Evolutionary conservation across 2,113 vertebrate species (phyloP).

Genomic region (Etheostoma spectabile): DNA sequence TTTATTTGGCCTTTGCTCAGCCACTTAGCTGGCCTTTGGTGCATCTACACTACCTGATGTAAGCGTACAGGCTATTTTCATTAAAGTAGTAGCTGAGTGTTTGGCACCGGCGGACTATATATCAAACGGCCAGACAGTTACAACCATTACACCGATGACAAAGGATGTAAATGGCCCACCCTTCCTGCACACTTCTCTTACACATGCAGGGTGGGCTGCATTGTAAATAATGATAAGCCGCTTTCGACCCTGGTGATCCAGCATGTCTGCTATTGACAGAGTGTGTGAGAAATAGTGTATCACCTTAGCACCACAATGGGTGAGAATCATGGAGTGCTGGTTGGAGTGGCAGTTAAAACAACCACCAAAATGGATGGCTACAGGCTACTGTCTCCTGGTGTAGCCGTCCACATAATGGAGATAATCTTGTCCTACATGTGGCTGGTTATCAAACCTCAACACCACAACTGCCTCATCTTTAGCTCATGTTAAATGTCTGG

Average conservation of each 20-base stretch:
- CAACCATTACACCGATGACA: conserved; percentile 49
- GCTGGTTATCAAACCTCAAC: background rate
- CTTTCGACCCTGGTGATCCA: conserved; percentile 44
- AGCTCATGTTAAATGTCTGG: background rate
- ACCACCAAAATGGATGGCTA: conserved; percentile 27
- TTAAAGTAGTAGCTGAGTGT: conserved; percentile 35
- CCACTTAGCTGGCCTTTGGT: conserved; percentile 41
- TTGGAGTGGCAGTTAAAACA: conserved; percentile 19
- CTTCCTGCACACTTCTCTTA: conserved; percentile 18
- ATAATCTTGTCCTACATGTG: background rate
- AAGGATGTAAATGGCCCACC: conserved; percentile 43
- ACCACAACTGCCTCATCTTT: no score
- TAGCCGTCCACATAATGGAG: background rate
- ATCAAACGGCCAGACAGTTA: conserved; percentile 39
- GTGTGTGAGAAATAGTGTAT: conserved; percentile 48
- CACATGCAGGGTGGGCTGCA: conserved; percentile 35
- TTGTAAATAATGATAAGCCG: conserved; percentile 49
- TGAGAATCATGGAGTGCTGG: conserved; percentile 31
- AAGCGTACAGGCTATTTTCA: conserved; percentile 15
- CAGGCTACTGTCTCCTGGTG: conserved; percentile 10
- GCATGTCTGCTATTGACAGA: conserved; percentile 51
- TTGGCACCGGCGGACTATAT: conserved; percentile 43
- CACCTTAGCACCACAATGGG: conserved; percentile 29
- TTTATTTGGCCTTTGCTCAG: conserved; percentile 36
- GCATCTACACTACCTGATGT: conserved; percentile 30